Evolutionary conservation across 1,140 invertebrate genomes (phyloP), one percentile per base, ranked within the genome.

Genomic region (Drosophila arawakana): DNA sequence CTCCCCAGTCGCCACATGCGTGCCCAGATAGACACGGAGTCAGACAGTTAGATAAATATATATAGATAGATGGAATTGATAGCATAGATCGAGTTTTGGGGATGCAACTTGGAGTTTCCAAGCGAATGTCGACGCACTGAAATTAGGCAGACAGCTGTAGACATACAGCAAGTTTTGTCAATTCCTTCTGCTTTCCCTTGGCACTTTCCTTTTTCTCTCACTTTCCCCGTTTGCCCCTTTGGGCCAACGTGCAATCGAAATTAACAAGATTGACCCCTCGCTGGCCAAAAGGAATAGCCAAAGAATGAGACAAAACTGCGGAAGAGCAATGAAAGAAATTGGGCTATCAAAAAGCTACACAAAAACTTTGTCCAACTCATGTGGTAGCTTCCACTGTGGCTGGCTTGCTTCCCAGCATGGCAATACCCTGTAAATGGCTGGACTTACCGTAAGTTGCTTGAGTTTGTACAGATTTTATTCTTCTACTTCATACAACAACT

Each of bases 231-330:
- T 30, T 30, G 25, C 25, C 10, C 3, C 47, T 57, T 63, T 35
- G 44, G 9, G n/a, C 44, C 50, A 18, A 25, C 21, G n/a, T 11
- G 25, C 54, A 70, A 68, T 66, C 74, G 85, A 89, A 81, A 89
- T 89, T 89, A 89, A 89, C 84, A 89, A 89, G 84, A 89, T 89
- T 89, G 84, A 84, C 72, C 78, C 68, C 73, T 80, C 47, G 34
- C 43, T 21, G 54, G 18, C 39, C 37, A 50, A 34, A 52, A 35
- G 57, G 35, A 21, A 8, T 44, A 61, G 11, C 37, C 15, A 25
- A 58, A 49, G 11, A 47, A 43, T 39, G 25, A 25, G 25, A 34
- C 9, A 60, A 30, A 44, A 76, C 47, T 54, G 55, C 54, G 47
- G 68, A 70, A 39, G 66, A 72, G 78, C 79, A 89, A 84, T 84